Base-by-base conservation (phyloP, 1,140 invertebrate genomes). In the Aphidius gifuensis region DNA sequence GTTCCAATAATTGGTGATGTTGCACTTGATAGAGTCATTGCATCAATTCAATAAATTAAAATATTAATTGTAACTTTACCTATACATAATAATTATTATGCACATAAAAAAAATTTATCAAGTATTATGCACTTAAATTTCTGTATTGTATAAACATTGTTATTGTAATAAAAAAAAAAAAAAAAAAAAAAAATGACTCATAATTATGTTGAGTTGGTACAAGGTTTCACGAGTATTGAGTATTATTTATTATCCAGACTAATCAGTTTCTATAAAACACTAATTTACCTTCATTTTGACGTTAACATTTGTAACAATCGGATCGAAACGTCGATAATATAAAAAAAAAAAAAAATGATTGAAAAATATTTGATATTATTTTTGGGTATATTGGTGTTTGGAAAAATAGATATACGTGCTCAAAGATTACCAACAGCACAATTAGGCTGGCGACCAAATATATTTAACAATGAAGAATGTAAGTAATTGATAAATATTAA, bases 21-120 rank as follows among this genome's bases (percentile, higher is more conserved):
- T 4, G 69, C 73, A 55, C 61, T 81, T 5, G 76, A 80, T 11
- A 68, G 60, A 58, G 72, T 81, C 1, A 81, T 81, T 40, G 70
- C 70, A 5, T 76, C 77, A 1, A 76, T 80, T 42, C 69, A 64
- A 44, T 78, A 16, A 16, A 16, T 0, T 16, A 16, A 16, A 16
- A 16, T 16, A 16, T 16, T 16, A 16, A 67, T 71, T 49, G 46
- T 55, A 66, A 58, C 56, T 54, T 44, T 48, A 48, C 38, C 44
- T 9, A 21, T 8, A 47, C 54, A 46, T 56, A n/a, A 53, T 38
- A 53, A 23, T 53, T 38, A 38, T 32, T 53, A 8, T 39, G 23
- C 23, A 32, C 23, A 32, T 46, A 43, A 11, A 59, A 11, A 59
- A 59, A n/a, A 48, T 48, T 32, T 39, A 39, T 47, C 46, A 48